Conservation (phyloP, 2,888 invertebrate species). For the Adineta ricciae region DNA sequence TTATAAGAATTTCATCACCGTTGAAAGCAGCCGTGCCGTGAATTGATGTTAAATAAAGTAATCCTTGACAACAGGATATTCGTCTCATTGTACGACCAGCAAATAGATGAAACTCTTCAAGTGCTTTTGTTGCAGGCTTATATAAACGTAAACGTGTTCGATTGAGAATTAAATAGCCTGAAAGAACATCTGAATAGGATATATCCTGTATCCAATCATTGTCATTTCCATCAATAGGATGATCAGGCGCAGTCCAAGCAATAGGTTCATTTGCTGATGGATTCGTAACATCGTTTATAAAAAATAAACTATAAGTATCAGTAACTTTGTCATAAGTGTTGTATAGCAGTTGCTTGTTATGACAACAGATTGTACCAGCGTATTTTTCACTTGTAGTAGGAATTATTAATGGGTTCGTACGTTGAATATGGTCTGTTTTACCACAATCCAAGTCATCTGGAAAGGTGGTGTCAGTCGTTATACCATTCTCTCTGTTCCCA, state of each 20-base stretch:
- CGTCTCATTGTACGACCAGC: neutral
- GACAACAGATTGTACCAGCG: neutral
- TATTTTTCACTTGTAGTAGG: neutral
- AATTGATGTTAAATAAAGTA: neutral
- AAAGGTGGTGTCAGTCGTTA: neutral
- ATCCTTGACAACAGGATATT: neutral
- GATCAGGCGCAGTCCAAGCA: neutral
- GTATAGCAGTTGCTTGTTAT: neutral
- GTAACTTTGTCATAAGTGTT: neutral
- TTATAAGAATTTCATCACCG: neutral
- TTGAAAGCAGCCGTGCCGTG: neutral
- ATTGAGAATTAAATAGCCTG: neutral
- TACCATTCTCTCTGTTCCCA: neutral
- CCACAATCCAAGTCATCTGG: neutral
- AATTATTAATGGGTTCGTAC: neutral
- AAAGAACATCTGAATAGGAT: neutral
- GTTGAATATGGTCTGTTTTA: neutral
- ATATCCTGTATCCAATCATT: neutral
- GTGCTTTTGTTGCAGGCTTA: neutral
- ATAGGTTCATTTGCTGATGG: neutral
- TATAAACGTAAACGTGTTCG: neutral
- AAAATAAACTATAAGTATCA: neutral
- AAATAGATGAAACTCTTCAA: neutral
- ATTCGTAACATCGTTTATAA: neutral
- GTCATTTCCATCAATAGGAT: neutral